Percentiles rank a stretch among this genome's conserved stretches.
phyloP scores from a whole-genome alignment of 2,113 vertebrate genomes.

The Pseudorectes ferrugineus region DNA sequence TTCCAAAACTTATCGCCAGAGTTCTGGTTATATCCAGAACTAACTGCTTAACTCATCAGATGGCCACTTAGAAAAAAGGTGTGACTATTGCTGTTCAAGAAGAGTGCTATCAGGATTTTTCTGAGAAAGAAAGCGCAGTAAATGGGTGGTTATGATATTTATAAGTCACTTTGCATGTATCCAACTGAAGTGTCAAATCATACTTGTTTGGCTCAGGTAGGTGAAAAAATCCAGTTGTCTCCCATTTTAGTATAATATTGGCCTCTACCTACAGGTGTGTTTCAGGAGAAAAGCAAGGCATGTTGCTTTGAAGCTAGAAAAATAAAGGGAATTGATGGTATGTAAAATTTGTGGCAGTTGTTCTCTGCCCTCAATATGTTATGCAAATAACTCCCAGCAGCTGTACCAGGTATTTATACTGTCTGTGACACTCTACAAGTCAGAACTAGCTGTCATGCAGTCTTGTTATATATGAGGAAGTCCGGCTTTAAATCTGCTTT shows the following conservation, averaged over 20 bases:
- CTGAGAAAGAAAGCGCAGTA: background rate
- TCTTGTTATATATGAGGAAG: background rate
- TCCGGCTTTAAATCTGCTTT: background rate
- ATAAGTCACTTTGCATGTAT: background rate
- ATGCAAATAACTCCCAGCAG: background rate
- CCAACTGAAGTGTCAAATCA: background rate
- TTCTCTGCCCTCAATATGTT: background rate
- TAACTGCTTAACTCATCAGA: background rate
- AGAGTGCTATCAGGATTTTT: background rate
- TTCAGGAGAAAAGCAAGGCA: background rate
- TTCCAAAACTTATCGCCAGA: background rate
- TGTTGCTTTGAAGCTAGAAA: background rate
- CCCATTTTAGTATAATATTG: background rate
- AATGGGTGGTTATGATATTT: background rate
- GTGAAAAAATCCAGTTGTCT: background rate
- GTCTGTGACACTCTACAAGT: background rate
- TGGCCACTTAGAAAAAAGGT: background rate
- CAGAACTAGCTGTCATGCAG: background rate
- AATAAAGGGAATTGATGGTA: background rate
- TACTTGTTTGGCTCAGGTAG: background rate
- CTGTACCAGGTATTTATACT: background rate
- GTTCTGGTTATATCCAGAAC: background rate
- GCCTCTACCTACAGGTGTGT: background rate
- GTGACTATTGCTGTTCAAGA: background rate
- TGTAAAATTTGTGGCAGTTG: background rate